Base-by-base conservation (phyloP, 2,113 vertebrate genomes). In the Galemys pyrenaicus region DNA sequence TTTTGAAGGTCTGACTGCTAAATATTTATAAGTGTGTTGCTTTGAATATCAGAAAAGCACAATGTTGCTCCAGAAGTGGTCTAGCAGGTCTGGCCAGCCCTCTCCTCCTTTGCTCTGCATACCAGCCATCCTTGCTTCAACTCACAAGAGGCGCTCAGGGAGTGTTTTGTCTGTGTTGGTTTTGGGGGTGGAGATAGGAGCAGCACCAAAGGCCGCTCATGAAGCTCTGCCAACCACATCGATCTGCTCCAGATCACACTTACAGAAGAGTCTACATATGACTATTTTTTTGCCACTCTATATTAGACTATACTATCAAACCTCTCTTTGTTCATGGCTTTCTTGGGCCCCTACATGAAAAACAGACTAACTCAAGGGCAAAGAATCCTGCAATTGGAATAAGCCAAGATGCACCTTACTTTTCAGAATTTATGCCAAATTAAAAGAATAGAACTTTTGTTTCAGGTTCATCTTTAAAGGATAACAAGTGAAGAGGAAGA, bases 401-500 rank as follows among this genome's bases (percentile, higher is more conserved):
- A 32, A 78, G 58, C 78, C 89, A 80, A 1, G 6, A n/a, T 41
- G 19, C 8, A 24, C n/a, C 15, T 83, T 85, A 91, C 75, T 67
- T 95, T 96, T 78, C 62, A 39, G 75, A 95, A 93, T 71, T 75
- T 62, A 64, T 88, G 89, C 71, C 74, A 92, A 65, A 65, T 82
- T 71, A 0, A 26, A 85, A 96, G 39, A 94, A 74, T 20, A 78
- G 0, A 6, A 35, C 54, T 71, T 95, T 58, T 94, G 81, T 82
- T 41, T 91, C 35, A 32, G 65, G 84, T 54, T 8, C 56, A 71
- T 70, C 44, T 81, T 60, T 80, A 6, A 10, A 56, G n/a, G 64
- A 89, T 6, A 56, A 56, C 9, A 49, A 17, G 49, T 17, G 49
- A 28, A 37, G 24, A 89, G 71, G n/a, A 82, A 26, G 16, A 84